Evolutionary conservation across 2,888 invertebrate species (phyloP).

Genomic region (Rhorus exstirpatorius): DNA sequence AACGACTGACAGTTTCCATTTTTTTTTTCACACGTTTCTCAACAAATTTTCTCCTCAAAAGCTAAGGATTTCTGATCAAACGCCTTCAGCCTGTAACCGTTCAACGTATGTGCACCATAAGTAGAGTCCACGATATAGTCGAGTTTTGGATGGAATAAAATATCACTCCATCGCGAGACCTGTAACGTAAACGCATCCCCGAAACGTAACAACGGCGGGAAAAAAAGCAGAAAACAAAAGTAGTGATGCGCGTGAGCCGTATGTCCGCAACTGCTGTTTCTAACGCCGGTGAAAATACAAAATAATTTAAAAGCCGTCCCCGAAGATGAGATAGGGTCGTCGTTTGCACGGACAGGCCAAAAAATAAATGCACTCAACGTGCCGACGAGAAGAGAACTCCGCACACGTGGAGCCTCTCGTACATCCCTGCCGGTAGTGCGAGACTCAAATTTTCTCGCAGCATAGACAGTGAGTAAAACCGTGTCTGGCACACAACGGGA

Average conservation of each 20-base stretch:
- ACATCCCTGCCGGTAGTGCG: constrained; percentile 34
- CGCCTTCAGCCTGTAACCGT: background rate
- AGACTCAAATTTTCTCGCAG: constrained; percentile 53
- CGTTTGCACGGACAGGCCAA: constrained; percentile 63
- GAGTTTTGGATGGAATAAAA: background rate
- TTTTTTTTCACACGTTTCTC: too few relatives aligned
- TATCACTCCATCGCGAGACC: background rate
- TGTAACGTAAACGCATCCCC: constrained; percentile 2
- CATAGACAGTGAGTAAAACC: constrained; percentile 48
- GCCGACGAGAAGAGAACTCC: constrained; percentile 44
- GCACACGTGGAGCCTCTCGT: constrained; percentile 20
- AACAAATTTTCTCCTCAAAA: too few relatives aligned
- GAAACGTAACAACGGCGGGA: constrained; percentile 18
- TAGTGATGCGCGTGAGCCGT: constrained; percentile 13
- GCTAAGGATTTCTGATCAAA: too few relatives aligned
- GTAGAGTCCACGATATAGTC: background rate
- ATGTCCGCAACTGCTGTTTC: background rate
- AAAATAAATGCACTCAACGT: constrained; percentile 68
- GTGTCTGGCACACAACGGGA: constrained; percentile 34
- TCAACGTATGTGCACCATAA: background rate
- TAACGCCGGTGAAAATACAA: constrained; percentile 14
- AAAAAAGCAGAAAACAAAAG: constrained; percentile 3
- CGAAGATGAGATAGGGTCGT: constrained; percentile 66
- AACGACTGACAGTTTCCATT: too few relatives aligned
- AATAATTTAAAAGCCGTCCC: constrained; percentile 64